Base-by-base conservation (phyloP, 2,888 invertebrate genomes). In the Microplitis manilae region DNA sequence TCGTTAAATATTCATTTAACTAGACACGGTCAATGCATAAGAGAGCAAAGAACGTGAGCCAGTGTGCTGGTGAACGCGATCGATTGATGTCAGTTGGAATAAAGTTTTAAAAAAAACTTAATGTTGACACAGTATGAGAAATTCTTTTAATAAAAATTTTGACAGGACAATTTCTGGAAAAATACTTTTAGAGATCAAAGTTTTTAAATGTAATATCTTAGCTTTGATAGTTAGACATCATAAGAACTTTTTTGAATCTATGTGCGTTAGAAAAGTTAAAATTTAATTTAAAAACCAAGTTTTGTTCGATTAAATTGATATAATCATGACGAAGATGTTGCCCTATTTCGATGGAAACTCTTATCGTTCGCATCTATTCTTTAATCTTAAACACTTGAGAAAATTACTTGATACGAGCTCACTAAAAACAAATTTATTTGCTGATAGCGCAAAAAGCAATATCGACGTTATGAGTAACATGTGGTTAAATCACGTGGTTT, bases 1-100 rank as follows among this genome's bases (percentile, higher is more conserved):
- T 72, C 72, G 61, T 72, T 72, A 64, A 72, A 72, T 72, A 72
- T 64, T 17, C 40, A 72, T 41, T 41, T 72, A 64, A 41, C 72
- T 40, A 72, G 41, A 20, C 20, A 38, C 15, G 30, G 60, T 30
- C 5, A 20, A n/a, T 60, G 13, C 6, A 72, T 64, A 9, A 17
- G 9, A 61, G 15, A 13, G 20, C 6, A 39, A n/a, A 30, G 39
- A n/a, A 38, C 38, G 61, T 20, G 39, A 15, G n/a, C 6, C n/a
- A n/a, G 30, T 30, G 38, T 38, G 5, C n/a, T 64, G 40, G 65
- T 15, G 50, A 30, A 39, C 13, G 40, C 41, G 68, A 68, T 75
- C 61, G 71, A 75, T 17, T 59, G 30, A 73, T 50, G 64, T 6
- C 38, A 9, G 40, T 13, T 50, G 13, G 50, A 50, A 13, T 50